Evolutionary conservation across 2,888 invertebrate species (phyloP), one percentile per base, ranked within the genome.

Genomic region (Oligia strigilis): DNA sequence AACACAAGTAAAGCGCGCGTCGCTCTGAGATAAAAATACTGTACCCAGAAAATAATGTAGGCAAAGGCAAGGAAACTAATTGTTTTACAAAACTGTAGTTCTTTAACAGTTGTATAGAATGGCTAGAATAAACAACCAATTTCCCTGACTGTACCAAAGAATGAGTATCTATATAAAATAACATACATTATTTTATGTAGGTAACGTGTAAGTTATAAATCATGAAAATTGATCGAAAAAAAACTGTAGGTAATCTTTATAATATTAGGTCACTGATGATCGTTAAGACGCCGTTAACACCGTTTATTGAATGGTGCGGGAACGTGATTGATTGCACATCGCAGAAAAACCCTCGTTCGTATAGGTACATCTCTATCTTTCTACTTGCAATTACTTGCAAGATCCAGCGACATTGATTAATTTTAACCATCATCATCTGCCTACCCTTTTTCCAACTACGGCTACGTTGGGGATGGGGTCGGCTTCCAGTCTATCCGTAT

Each of bases 301-400:
- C 40, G 73, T 73, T 87, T 78, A 88, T 83, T 88, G 89, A 83
- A 88, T 82, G 84, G 72, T 70, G 69, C 29, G 14, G 23, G 69
- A n/a, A 64, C 80, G 70, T 87, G 90, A 88, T 88, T 90, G 85
- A 88, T 88, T 79, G 79, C 80, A 71, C 46, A 58, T 80, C 64
- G 49, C 29, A 75, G 79, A 75, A 86, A 64, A 89, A 72, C 75
- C 75, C 11, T 52, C 40, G 5, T 46, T 55, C 40, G 19, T 60
- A 72, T 71, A n/a, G n/a, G n/a, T n/a, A 75, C 55, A 75, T 70
- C 40, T 78, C 52, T 65, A 71, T 81, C 46, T 65, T 64, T 77
- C 72, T 70, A 77, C 74, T 64, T 67, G 72, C 62, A 70, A 70
- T 78, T 75, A 80, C 49, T 69, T 60, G 52, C 58, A 67, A 71